Conservation (phyloP, 35 echinoderm and acorn worm species). For the Stichopus chloronotus region DNA sequence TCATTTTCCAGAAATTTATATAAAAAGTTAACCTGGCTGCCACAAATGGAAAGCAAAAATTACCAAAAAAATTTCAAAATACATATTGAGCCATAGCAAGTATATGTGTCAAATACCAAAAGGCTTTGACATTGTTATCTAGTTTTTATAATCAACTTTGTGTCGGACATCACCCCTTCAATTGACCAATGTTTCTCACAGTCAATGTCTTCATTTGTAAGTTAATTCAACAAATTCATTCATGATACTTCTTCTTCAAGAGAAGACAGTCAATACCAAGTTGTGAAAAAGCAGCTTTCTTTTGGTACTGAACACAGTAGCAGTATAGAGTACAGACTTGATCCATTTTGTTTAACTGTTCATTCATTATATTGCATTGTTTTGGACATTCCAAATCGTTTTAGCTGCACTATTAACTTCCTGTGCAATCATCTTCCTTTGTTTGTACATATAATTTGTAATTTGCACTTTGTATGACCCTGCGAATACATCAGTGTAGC, state of each 20-base stretch:
- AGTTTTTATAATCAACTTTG: not conserved
- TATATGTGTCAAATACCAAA: not conserved
- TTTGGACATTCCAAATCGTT: constrained; percentile 15
- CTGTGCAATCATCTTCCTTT: not conserved
- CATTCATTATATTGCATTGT: constrained; percentile 15
- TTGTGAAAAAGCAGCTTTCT: not conserved
- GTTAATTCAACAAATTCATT: constrained; percentile 9
- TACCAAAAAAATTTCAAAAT: not conserved
- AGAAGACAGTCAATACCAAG: not conserved
- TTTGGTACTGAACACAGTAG: not conserved
- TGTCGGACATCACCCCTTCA: too few species aligned
- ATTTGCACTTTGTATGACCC: not conserved
- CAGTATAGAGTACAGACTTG: not conserved
- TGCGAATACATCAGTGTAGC: not conserved
- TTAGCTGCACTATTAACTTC: not conserved
- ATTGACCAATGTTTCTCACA: not conserved
- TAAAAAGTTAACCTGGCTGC: not conserved
- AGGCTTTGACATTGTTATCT: not conserved
- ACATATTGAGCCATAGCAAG: constrained; percentile 8
- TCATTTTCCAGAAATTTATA: constrained; percentile 16
- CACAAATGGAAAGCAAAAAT: constrained; percentile 1
- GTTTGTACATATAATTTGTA: not conserved
- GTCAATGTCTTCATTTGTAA: not conserved
- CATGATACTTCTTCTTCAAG: not conserved
- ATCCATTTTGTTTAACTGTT: not conserved